These are phyloP conservation scores for Staurois parvus DNA, from an alignment of 2,797 vertebrate genomes.

Conservation along the genomic window DNA sequence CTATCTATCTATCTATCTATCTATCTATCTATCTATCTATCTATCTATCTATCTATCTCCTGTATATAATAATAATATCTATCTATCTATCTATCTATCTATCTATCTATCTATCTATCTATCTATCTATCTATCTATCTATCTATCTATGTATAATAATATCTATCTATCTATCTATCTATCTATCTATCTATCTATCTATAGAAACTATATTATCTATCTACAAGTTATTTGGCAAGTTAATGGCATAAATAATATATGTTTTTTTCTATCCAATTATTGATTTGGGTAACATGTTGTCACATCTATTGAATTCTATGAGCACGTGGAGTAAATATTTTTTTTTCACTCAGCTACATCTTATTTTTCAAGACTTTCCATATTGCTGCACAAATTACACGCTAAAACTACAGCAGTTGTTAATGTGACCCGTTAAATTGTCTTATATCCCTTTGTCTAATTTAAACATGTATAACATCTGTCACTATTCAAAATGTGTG, in stretches of 20 bases:
- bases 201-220: too few relatives aligned
- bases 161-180: constrained; percentile 8
- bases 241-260: too few relatives aligned
- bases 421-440: constrained; percentile 78
- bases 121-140: too few relatives aligned
- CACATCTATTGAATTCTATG: not conserved
- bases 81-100: constrained; percentile 1
- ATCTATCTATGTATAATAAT: not conserved
- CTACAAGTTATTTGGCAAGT: too few relatives aligned
- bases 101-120: not conserved
- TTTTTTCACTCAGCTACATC: not conserved
- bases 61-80: not conserved
- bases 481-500: constrained; percentile 81
- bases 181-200: not conserved
- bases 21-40: too few relatives aligned
- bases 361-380: constrained; percentile 42
- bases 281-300: not conserved
- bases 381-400: constrained; percentile 70
- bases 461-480: constrained; percentile 85
- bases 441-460: constrained; percentile 78
- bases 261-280: too few relatives aligned
- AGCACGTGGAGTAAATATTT: constrained; percentile 23
- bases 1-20: not conserved
- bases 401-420: constrained; percentile 74
- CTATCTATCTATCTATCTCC: too few relatives aligned